A percentile compares a stretch with the other conserved stretches of the same genome.
Evolutionary conservation across 2,888 invertebrate species (phyloP).

Genomic region (Ellobium chinense): DNA sequence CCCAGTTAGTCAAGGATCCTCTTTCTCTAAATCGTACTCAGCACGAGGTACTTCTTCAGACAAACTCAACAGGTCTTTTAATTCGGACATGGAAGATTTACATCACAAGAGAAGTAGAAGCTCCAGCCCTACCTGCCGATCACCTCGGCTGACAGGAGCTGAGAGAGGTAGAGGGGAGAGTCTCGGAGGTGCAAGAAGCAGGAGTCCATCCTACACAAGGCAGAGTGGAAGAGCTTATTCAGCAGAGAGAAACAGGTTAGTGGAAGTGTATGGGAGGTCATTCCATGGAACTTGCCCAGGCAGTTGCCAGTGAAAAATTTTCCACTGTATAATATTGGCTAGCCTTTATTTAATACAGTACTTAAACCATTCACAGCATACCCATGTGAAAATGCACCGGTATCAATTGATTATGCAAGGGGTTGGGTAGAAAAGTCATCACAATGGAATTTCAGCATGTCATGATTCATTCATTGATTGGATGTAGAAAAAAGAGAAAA

Average conservation of each 20-base stretch:
- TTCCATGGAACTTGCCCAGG: neutral
- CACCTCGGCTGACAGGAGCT: neutral
- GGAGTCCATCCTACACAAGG: neutral
- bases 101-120: neutral
- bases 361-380: no score
- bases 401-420: no score
- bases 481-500: no score
- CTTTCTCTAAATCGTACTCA: neutral
- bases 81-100: slow-evolving; percentile 2
- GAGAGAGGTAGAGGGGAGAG: neutral
- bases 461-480: no score
- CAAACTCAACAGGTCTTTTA: slow-evolving; percentile 9
- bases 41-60: neutral
- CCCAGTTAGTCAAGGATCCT: neutral
- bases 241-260: neutral
- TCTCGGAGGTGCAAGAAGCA: neutral
- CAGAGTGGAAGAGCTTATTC: neutral
- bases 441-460: no score
- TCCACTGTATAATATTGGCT: no score
- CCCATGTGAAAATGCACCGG: no score
- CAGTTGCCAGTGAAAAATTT: no score
- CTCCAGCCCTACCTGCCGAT: neutral
- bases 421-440: no score
- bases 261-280: neutral
- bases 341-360: no score